A percentile compares a stretch with the other conserved stretches of the same genome.
Evolutionary conservation across 1,140 invertebrate genomes (phyloP).

Genomic region (Neodiprion lecontei): DNA sequence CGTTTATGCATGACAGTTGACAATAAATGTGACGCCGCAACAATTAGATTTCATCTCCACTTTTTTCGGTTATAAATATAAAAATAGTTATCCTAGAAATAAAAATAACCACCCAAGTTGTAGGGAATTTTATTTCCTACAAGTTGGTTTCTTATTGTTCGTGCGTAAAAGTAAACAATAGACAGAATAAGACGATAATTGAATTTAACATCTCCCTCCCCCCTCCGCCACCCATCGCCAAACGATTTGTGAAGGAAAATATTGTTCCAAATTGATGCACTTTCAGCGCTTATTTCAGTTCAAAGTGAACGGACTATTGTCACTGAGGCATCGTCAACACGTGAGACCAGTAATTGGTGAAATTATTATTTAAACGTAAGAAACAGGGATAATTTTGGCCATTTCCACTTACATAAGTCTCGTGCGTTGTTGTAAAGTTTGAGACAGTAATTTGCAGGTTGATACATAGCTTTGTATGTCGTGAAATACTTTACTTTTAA

Average conservation of each 20-base stretch:
- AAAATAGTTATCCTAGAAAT: not conserved
- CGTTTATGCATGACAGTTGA: not conserved
- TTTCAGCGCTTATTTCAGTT: not conserved
- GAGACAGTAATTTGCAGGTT: no score
- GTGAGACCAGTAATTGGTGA: no score
- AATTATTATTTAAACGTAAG: no score
- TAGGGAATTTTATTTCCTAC: not conserved
- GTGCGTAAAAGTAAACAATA: not conserved
- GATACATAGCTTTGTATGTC: no score
- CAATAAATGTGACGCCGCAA: not conserved
- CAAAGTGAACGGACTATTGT: no score
- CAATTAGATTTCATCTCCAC: not conserved
- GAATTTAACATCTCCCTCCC: not conserved
- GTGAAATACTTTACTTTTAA: no score
- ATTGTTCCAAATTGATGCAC: not conserved
- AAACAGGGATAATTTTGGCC: no score
- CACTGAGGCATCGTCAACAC: no score
- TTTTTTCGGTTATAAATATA: not conserved
- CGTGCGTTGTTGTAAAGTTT: no score
- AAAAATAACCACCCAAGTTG: not conserved
- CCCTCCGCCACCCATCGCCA: not conserved
- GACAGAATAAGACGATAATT: not conserved
- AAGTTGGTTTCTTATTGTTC: not conserved
- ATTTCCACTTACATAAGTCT: no score
- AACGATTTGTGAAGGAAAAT: not conserved